Percentiles rank a stretch among this genome's conserved stretches.
Conservation (phyloP, 1,140 invertebrate species). For the Scylla paramamosain region DNA sequence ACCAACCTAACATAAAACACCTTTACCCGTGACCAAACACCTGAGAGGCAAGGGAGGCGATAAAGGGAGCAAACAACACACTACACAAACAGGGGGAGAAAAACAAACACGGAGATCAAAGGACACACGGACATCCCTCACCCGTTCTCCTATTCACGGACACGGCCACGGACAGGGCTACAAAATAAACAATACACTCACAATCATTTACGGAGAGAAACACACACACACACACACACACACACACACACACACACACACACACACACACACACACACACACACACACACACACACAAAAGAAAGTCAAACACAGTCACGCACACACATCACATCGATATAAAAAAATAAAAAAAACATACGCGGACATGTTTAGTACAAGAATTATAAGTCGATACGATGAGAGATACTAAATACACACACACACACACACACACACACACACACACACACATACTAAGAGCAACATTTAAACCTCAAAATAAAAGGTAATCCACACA, state of each 20-base stretch:
- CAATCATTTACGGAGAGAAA: neutral
- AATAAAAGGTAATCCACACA: neutral
- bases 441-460: neutral
- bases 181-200: too few relatives aligned
- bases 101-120: too few relatives aligned
- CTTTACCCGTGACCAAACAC: too few relatives aligned
- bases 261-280: neutral
- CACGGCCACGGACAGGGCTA: too few relatives aligned
- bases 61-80: too few relatives aligned
- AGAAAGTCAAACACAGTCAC: neutral
- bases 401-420: neutral
- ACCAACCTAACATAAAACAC: too few relatives aligned
- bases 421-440: neutral
- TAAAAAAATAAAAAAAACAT: too few relatives aligned
- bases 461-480: neutral
- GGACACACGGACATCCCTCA: neutral
- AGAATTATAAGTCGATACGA: too few relatives aligned
- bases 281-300: neutral
- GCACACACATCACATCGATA: too few relatives aligned
- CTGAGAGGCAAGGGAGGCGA: too few relatives aligned
- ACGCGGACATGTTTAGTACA: too few relatives aligned
- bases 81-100: too few relatives aligned
- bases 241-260: constrained; percentile 31
- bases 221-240: neutral
- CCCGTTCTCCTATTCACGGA: neutral